phyloP scores from a whole-genome alignment of 92 coral and sea anemone genomes.

The Bergia puertoricense region DNA sequence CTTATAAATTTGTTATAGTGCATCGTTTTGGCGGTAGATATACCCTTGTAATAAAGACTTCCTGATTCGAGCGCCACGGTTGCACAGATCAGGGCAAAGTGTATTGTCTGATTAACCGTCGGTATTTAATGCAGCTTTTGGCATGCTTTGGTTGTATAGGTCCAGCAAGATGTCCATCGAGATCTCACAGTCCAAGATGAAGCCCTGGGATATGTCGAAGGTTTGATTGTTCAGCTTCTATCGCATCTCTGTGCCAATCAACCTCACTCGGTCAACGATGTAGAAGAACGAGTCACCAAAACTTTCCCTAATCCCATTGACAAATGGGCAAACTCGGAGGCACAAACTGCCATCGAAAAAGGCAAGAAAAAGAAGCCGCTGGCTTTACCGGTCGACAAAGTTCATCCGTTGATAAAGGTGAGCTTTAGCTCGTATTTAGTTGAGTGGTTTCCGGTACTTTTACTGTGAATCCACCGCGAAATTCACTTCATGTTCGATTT shows the following conservation, averaged over 20 bases:
- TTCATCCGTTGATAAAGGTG: conserved; percentile 91
- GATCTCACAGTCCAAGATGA: conserved; percentile 86
- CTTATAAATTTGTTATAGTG: conserved; percentile 38
- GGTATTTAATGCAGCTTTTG: conserved; percentile 14
- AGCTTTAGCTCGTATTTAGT: conserved; percentile 9
- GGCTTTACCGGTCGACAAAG: conserved; percentile 91
- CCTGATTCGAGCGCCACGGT: not conserved
- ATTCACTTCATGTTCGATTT: not conserved
- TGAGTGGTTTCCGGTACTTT: conserved; percentile 48
- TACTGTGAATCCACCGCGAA: conserved; percentile 19
- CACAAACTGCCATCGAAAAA: conserved; percentile 86
- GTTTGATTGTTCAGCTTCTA: conserved; percentile 84
- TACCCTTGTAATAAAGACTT: conserved; percentile 3
- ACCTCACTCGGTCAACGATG: conserved; percentile 85
- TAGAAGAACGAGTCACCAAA: conserved; percentile 89
- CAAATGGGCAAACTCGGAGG: conserved; percentile 95
- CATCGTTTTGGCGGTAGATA: conserved; percentile 43
- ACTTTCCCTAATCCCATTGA: conserved; percentile 97
- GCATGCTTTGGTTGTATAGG: conserved; percentile 67
- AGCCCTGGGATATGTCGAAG: conserved; percentile 93
- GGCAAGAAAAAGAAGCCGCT: conserved; percentile 88
- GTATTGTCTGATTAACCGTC: not conserved
- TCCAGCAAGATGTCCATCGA: conserved; percentile 92
- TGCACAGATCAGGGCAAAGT: not conserved
- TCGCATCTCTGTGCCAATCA: conserved; percentile 86